A percentile compares a stretch with the other conserved stretches of the same genome.
phyloP scores from a whole-genome alignment of 2,888 invertebrate genomes.

The Caenorhabditis angaria region DNA sequence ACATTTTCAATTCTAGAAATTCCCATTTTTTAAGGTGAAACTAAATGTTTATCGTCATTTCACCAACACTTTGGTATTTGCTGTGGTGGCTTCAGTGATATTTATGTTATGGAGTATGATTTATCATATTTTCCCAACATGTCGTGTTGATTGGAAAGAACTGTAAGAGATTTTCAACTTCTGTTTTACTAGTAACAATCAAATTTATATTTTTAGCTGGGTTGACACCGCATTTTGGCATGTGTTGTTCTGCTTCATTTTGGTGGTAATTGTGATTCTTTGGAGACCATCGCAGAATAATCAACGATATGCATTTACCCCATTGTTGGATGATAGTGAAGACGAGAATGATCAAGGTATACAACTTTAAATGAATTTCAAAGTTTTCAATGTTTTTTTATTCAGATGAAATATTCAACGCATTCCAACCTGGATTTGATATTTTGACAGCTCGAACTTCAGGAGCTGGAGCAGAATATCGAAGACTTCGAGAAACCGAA shows the following conservation, averaged over 20 bases:
- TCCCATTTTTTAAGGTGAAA: constrained; percentile 77
- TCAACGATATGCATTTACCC: constrained; percentile 89
- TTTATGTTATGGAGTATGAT: constrained; percentile 93
- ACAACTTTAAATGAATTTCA: not conserved
- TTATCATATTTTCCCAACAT: constrained; percentile 80
- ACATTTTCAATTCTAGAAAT: no score
- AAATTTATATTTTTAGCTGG: constrained; percentile 77
- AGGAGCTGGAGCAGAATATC: constrained; percentile 47
- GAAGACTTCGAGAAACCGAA: constrained; percentile 43
- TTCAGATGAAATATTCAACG: constrained; percentile 63
- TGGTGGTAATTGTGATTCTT: constrained; percentile 90
- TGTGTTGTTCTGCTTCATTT: constrained; percentile 85
- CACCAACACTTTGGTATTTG: constrained; percentile 90
- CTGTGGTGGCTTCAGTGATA: constrained; percentile 85
- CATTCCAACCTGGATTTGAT: constrained; percentile 50
- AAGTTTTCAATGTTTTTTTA: not conserved
- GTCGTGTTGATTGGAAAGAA: constrained; percentile 88
- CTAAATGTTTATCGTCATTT: constrained; percentile 89
- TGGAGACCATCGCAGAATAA: constrained; percentile 96
- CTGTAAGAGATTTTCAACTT: constrained; percentile 73
- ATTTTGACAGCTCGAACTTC: constrained; percentile 45
- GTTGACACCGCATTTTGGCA: constrained; percentile 95
- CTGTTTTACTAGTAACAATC: constrained; percentile 1
- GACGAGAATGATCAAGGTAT: constrained; percentile 78
- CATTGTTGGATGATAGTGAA: constrained; percentile 84